phyloP scores from a whole-genome alignment of 2,888 invertebrate species.

The Syrphus vitripennis region DNA sequence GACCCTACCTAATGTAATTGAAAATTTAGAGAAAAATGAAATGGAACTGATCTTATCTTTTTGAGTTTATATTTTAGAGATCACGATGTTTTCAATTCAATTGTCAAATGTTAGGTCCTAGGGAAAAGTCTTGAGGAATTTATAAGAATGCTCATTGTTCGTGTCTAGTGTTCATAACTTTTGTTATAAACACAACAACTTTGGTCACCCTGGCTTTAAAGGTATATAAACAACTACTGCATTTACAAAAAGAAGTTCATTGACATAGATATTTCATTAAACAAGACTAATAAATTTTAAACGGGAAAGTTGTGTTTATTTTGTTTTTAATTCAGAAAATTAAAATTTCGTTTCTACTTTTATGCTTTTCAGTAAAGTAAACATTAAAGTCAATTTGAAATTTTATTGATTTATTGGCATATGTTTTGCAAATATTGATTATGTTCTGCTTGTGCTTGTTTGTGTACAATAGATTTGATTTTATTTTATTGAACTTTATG shows the following conservation, averaged over 20 bases:
- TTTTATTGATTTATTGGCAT: neutral
- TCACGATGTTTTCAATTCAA: too few relatives aligned
- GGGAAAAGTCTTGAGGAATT: too few relatives aligned
- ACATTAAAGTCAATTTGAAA: neutral
- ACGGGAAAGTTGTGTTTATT: neutral
- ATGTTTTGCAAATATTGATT: too few relatives aligned
- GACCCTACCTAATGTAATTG: too few relatives aligned
- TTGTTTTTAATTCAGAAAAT: neutral
- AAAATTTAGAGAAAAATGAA: too few relatives aligned
- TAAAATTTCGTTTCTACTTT: neutral
- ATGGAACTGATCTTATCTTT: too few relatives aligned
- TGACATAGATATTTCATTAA: neutral
- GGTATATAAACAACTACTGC: neutral
- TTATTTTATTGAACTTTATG: neutral
- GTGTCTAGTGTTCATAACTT: too few relatives aligned
- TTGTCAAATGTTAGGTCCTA: too few relatives aligned
- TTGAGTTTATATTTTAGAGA: too few relatives aligned
- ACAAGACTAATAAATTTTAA: neutral
- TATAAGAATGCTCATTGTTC: too few relatives aligned
- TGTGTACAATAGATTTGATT: neutral
- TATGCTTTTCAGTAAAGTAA: neutral
- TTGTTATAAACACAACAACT: too few relatives aligned
- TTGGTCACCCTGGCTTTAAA: neutral
- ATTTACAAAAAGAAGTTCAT: neutral
- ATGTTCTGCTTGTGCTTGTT: neutral